Base-by-base conservation (phyloP, 2,797 vertebrate species). In the Crenuchus spilurus region DNA sequence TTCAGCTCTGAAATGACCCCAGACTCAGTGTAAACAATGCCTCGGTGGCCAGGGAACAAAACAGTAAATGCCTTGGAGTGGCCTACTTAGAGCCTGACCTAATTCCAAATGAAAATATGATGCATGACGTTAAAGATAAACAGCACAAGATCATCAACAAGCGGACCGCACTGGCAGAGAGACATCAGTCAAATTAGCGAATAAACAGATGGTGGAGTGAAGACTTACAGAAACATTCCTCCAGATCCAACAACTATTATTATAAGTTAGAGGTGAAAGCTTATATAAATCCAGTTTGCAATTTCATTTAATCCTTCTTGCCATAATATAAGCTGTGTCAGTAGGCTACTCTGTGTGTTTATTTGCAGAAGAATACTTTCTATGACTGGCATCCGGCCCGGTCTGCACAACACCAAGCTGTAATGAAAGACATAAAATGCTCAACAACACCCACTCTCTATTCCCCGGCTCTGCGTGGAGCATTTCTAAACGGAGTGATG, bases 371-470 rank as follows among this genome's bases (percentile, higher is more conserved):
- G n/a, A 37, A 62, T 2, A 9, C 20, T 54, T 70, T 54, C 57
- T 64, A 55, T 54, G 70, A 57, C 33, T 52, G 42, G 48, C 13
- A 11, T 35, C 44, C 13, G 64, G 63, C 46, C 46, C 49, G 14
- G 18, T 39, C 33, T 22, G 16, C 74, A 46, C 28, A 55, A 35
- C 20, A 11, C 22, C 0, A 31, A 39, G 30, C 24, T 30, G 41
- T 10, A 31, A 49, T n/a, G 60, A 39, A 22, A 18, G 39, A 16
- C 13, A 24, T 55, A 16, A 33, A 30, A 52, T 11, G 49, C 49
- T 30, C 52, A 48, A 48, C 58, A 35, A 62, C 30, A 30, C 67
- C 33, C 52, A 57, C 18, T 41, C 60, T 13, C 54, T 24, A 64
- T 31, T n/a, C 49, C 22, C 28, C 18, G 55, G 65, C 55, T 44